These are phyloP conservation scores for Sitta europaea DNA, from an alignment of 2,113 vertebrate genomes.

Conservation along the genomic window DNA sequence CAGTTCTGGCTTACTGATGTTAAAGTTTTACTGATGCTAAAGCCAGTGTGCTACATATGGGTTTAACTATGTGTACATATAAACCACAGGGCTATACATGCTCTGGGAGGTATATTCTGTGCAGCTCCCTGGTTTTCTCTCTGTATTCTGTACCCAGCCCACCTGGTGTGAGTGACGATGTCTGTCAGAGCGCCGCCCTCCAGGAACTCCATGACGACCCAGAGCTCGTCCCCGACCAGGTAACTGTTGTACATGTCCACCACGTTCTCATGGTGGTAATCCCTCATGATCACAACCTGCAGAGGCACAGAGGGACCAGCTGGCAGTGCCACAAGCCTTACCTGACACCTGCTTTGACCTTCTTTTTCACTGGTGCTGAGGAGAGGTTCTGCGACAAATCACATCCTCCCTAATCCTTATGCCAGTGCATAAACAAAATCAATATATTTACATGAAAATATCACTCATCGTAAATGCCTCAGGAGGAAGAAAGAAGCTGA, in stretches of 20 bases:
- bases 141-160: not conserved
- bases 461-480: not conserved
- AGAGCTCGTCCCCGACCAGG: conserved; percentile 93
- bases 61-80: rapidly evolving
- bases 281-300: conserved; percentile 98
- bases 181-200: conserved; percentile 97
- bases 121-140: not conserved
- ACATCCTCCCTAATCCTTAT: not conserved
- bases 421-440: not conserved
- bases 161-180: conserved; percentile 98
- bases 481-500: not conserved
- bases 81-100: rapidly evolving
- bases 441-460: not conserved
- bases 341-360: not conserved
- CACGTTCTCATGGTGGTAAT: conserved; percentile 98
- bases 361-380: not conserved
- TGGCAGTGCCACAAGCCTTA: not conserved
- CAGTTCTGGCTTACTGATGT: not conserved
- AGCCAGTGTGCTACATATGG: rapidly evolving
- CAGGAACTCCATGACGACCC: conserved; percentile 99
- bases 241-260: conserved; percentile 99
- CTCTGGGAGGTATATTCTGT: rapidly evolving
- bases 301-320: not conserved
- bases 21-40: too few species aligned
- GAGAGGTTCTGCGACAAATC: not conserved